Percentiles rank a stretch among this genome's conserved stretches.
phyloP scores from a whole-genome alignment of 2,113 vertebrate genomes.

The Mastomys coucha region DNA sequence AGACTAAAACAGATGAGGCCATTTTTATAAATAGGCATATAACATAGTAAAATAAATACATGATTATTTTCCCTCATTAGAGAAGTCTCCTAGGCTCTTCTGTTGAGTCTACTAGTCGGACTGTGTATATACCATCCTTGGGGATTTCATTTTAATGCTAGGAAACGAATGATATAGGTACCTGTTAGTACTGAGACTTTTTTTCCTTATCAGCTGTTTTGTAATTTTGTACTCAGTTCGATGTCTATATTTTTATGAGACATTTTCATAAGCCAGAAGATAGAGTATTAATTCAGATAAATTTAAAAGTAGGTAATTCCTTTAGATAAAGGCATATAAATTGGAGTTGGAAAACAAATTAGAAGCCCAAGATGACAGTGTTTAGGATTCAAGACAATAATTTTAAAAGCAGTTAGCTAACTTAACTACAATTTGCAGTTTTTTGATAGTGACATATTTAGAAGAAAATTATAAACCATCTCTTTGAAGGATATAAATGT shows the following conservation, averaged over 20 bases:
- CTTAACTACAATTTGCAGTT: constrained; percentile 8
- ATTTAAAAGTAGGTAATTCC: constrained; percentile 26
- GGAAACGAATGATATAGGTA: not conserved
- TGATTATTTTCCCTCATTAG: not conserved
- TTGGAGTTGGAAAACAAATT: constrained; percentile 25
- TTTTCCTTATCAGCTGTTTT: not conserved
- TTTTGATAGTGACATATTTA: constrained; percentile 32
- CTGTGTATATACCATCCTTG: not conserved
- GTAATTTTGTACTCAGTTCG: constrained; percentile 31
- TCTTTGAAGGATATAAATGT: constrained; percentile 5
- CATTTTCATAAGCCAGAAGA: not conserved
- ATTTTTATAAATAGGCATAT: not conserved
- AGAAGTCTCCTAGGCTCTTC: not conserved
- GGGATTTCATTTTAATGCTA: not conserved
- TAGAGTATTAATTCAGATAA: constrained; percentile 32
- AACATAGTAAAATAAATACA: constrained; percentile 29
- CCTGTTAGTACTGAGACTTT: not conserved
- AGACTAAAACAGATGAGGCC: not conserved
- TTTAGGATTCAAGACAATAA: constrained; percentile 11
- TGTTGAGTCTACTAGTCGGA: not conserved
- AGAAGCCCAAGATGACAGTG: constrained; percentile 16
- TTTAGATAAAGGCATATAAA: not conserved
- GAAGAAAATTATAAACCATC: constrained; percentile 41
- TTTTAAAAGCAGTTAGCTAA: constrained; percentile 35
- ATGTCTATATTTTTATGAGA: not conserved